Evolutionary conservation across 2,113 vertebrate species (phyloP).

Genomic region (Pollimyrus isidori): DNA sequence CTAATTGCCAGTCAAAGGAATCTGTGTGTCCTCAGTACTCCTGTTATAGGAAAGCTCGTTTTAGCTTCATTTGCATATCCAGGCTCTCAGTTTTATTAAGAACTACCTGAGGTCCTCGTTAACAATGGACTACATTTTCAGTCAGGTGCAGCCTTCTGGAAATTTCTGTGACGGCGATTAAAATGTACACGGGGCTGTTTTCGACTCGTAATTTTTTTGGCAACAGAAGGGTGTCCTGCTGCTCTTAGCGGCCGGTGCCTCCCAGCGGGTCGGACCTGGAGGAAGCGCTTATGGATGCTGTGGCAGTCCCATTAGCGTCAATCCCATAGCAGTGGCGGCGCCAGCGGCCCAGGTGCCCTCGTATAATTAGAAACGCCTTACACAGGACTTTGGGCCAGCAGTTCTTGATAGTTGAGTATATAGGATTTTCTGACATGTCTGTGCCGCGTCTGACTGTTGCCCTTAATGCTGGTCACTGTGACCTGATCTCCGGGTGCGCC

Average conservation of each 20-base stretch:
- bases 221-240: slow-evolving; percentile 24
- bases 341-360: not conserved
- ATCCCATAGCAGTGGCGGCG: not conserved
- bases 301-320: slow-evolving; percentile 6
- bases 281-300: slow-evolving; percentile 8
- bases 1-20: not conserved
- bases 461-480: not conserved
- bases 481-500: not conserved
- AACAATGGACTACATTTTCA: not conserved
- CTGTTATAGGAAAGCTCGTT: not conserved
- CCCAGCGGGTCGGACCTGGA: not conserved
- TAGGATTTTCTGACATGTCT: not conserved
- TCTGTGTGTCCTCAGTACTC: not conserved
- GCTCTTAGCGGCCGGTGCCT: not conserved
- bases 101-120: not conserved
- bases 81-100: not conserved
- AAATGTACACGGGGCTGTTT: not conserved
- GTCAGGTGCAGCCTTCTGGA: not conserved
- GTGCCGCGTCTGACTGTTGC: not conserved
- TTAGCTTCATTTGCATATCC: not conserved
- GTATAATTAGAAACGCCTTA: slow-evolving; percentile 16
- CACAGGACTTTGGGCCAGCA: not conserved
- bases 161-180: not conserved
- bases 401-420: not conserved
- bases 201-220: not conserved